These are phyloP conservation scores for Eudemis profundana DNA, from an alignment of 2,888 invertebrate species.

Conservation along the genomic window DNA sequence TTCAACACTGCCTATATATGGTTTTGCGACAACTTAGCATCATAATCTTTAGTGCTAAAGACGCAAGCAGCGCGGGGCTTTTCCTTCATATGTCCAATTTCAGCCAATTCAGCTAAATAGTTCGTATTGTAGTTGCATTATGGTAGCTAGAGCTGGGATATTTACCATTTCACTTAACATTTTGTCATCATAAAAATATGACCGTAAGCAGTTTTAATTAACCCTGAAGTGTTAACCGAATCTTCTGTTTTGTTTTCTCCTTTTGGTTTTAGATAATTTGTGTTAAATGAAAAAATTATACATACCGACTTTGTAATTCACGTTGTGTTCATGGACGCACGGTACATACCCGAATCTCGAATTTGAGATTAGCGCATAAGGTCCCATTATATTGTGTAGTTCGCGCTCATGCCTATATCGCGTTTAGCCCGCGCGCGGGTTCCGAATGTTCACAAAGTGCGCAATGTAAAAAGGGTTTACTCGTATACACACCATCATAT, in stretches of 20 bases:
- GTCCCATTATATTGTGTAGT: too few relatives aligned
- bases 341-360: too few relatives aligned
- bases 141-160: slow-evolving; percentile 19
- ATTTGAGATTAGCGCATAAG: too few relatives aligned
- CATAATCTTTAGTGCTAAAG: not conserved
- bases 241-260: not conserved
- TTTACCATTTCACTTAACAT: slow-evolving; percentile 9
- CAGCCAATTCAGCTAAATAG: slow-evolving; percentile 17
- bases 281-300: too few relatives aligned
- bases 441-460: too few relatives aligned
- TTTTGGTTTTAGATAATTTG: not conserved
- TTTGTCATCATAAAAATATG: not conserved
- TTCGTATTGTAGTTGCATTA: slow-evolving; percentile 20
- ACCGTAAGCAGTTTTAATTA: not conserved
- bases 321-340: too few relatives aligned
- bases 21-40: not conserved
- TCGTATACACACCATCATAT: too few relatives aligned
- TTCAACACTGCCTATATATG: not conserved
- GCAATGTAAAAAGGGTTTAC: too few relatives aligned
- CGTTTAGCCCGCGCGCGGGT: too few relatives aligned
- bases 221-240: not conserved
- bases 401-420: too few relatives aligned
- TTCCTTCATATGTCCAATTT: not conserved
- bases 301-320: too few relatives aligned
- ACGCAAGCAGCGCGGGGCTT: not conserved